Base-by-base conservation (phyloP, 2,888 invertebrate species). In the Drosophila subquinaria region DNA sequence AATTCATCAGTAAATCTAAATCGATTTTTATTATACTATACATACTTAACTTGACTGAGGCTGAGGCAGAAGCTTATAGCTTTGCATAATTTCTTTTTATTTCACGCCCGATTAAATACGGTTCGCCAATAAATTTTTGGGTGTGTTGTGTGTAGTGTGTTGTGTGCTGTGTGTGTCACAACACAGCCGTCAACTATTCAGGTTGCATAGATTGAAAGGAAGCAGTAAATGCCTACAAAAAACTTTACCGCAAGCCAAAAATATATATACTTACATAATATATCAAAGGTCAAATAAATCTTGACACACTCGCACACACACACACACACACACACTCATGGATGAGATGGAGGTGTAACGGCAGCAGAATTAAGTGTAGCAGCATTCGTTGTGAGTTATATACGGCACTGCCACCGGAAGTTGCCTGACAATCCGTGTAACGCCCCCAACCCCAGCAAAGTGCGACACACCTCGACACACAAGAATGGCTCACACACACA, bases 201-300 rank as follows among this genome's bases (percentile, higher is more conserved):
- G 56, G 23, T 36, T 57, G 35, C 45, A 57, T 30, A 52, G 45
- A 68, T 59, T 50, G 59, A 15, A 15, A 40, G 38, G 10, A 33
- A 5, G 9, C 30, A 40, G 35, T n/a, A 52, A 64, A 56, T 59
- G 63, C 69, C 63, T 55, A 77, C 53, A 48, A 59, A 53, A 60
- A 77, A 80, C 63, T 60, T 69, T 67, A 69, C 78, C 85, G 53
- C 71, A 80, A 81, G 69, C 73, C 76, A 81, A 73, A 81, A 78
- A 89, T 80, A 86, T 87, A 63, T 63, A 53, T n/a, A 62, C 55
- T 45, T 53, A 53, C 9, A 83, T 87, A 83, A 90, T 81, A 82
- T 91, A 90, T 87, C 86, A 89, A 90, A 90, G 91, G 89, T 90
- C 88, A 88, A 84, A 90, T 88, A 86, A 90, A 90, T 91, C 90